Percentiles rank a stretch among this genome's conserved stretches.
These are phyloP conservation scores for Neelides folsomi DNA, from an alignment of 2,888 invertebrate genomes.

Conservation along the genomic window DNA sequence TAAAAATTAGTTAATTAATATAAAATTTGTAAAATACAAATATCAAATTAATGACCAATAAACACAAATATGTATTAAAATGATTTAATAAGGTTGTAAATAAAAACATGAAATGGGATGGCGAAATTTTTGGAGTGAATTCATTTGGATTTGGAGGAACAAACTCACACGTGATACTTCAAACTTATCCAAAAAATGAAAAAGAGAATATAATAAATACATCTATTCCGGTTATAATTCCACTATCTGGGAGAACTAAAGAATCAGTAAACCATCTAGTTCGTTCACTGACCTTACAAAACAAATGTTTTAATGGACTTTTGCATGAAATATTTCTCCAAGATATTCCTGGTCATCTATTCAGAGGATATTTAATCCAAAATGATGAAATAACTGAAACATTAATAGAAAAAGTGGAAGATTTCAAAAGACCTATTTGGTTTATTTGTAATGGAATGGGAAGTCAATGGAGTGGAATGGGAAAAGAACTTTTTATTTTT, in stretches of 20 bases:
- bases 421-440: conserved; percentile 69
- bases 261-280: conserved; percentile 41
- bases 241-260: conserved; percentile 72
- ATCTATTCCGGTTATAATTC: conserved; percentile 45
- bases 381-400: conserved; percentile 56
- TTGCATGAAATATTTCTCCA: too few species aligned
- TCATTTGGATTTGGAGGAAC: conserved; percentile 8
- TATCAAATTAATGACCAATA: too few species aligned
- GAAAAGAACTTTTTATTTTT: conserved; percentile 63
- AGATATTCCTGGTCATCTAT: conserved; percentile 45
- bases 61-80: too few species aligned
- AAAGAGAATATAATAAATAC: too few species aligned
- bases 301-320: conserved; percentile 9
- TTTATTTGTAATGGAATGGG: conserved; percentile 96
- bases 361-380: conserved; percentile 61
- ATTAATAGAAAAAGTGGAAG: not conserved
- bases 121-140: conserved; percentile 5
- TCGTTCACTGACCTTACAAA: conserved; percentile 11
- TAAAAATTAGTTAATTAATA: too few species aligned
- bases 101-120: conserved; percentile 2
- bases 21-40: too few species aligned
- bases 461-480: conserved; percentile 48
- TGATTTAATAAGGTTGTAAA: conserved; percentile 1
- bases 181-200: not conserved
- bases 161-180: conserved; percentile 4